phyloP scores from a whole-genome alignment of 92 coral and sea anemone genomes.

The Diadumene lineata region DNA sequence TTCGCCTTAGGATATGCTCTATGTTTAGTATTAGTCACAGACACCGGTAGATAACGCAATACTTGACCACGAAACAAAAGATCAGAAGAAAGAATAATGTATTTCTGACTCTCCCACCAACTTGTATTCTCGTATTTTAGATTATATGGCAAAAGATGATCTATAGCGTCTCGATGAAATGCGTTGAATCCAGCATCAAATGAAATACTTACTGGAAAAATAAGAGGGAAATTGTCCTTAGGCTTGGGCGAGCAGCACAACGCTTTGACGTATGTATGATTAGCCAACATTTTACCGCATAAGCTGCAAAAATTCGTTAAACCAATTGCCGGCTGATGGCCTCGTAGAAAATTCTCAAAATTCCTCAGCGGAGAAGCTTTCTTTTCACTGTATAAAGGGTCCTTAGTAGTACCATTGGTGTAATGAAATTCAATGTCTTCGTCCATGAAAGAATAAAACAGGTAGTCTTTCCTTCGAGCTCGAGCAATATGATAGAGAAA shows the following conservation, averaged over 20 bases:
- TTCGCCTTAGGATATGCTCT: constrained; percentile 67
- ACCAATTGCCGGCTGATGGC: constrained; percentile 83
- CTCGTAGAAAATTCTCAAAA: constrained; percentile 73
- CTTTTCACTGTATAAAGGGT: constrained; percentile 22
- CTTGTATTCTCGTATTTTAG: constrained; percentile 73
- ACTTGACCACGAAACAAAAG: constrained; percentile 89
- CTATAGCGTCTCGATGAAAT: constrained; percentile 69
- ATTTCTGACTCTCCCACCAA: constrained; percentile 99
- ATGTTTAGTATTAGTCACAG: constrained; percentile 68
- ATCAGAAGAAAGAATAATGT: constrained; percentile 80
- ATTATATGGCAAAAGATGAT: constrained; percentile 71
- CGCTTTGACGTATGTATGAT: constrained; percentile 44
- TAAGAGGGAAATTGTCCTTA: constrained; percentile 47
- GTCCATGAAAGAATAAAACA: constrained; percentile 78
- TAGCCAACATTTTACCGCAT: constrained; percentile 59
- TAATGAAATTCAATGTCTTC: constrained; percentile 79
- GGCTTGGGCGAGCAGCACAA: constrained; percentile 75
- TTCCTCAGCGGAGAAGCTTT: constrained; percentile 53
- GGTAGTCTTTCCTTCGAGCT: constrained; percentile 46
- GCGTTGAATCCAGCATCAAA: constrained; percentile 95
- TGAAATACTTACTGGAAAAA: constrained; percentile 78
- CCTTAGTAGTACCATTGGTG: constrained; percentile 44
- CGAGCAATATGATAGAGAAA: constrained; percentile 60
- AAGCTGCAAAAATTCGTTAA: constrained; percentile 81
- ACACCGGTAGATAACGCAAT: constrained; percentile 62